A percentile compares a stretch with the other conserved stretches of the same genome.
phyloP scores from a whole-genome alignment of 2,797 vertebrate species.

The Sandelia bainsii region DNA sequence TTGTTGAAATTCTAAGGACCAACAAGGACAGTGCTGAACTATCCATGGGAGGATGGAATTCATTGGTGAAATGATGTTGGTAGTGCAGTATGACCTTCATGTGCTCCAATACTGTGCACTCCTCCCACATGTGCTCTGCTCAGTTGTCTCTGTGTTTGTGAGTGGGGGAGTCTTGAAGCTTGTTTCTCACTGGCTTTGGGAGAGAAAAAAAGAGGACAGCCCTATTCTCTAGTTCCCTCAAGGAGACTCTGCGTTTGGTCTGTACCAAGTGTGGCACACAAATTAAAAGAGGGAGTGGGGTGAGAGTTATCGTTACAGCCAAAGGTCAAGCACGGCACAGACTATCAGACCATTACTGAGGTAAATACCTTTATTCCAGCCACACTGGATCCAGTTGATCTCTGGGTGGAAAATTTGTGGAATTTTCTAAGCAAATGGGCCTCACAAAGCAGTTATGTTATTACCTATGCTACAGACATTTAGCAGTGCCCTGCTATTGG shows the following conservation, averaged over 20 bases:
- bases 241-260: conserved; percentile 60
- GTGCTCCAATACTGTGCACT: conserved; percentile 49
- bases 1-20: conserved; percentile 73
- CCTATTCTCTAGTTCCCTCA: conserved; percentile 64
- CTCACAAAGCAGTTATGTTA: conserved; percentile 62
- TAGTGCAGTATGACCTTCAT: conserved; percentile 72
- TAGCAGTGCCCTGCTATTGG: conserved; percentile 71
- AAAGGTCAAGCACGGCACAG: conserved; percentile 82
- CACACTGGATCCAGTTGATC: conserved; percentile 70
- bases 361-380: conserved; percentile 80
- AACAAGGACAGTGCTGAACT: conserved; percentile 56
- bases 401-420: conserved; percentile 62
- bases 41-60: conserved; percentile 51
- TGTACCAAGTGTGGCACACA: conserved; percentile 59
- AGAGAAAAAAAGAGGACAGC: conserved; percentile 66
- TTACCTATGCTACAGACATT: conserved; percentile 66
- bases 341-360: conserved; percentile 80
- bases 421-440: conserved; percentile 68
- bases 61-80: conserved; percentile 66
- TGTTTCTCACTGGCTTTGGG: conserved; percentile 67
- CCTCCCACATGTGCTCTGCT: conserved; percentile 65
- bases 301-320: conserved; percentile 72
- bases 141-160: conserved; percentile 70
- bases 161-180: conserved; percentile 60
- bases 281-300: conserved; percentile 32